Conservation (phyloP, 2,113 vertebrate species). For the Alectura lathami region DNA sequence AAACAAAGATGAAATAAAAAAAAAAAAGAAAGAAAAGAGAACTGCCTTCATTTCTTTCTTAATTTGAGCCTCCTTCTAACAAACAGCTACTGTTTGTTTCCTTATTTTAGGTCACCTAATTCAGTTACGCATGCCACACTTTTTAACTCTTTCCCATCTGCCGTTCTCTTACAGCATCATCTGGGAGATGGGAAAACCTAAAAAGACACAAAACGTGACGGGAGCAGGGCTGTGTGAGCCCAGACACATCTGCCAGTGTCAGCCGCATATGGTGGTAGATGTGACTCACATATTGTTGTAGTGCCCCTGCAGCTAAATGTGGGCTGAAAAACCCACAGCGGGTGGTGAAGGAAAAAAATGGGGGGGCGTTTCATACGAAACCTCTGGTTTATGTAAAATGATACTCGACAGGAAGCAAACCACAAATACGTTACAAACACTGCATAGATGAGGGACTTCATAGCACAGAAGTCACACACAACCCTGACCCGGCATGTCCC, state of each 20-base stretch:
- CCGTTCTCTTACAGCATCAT: neutral
- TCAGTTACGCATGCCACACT: neutral
- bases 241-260: rapidly evolving
- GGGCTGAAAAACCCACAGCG: neutral
- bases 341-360: neutral
- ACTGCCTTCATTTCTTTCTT: neutral
- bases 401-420: neutral
- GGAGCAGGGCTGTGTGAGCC: neutral
- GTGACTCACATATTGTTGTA: rapidly evolving
- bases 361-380: neutral
- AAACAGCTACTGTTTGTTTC: neutral
- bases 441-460: neutral
- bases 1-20: rapidly evolving
- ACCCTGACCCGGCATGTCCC: neutral
- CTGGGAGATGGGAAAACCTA: neutral
- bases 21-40: neutral
- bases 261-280: rapidly evolving
- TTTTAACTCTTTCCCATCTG: neutral
- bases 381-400: neutral
- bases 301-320: neutral
- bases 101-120: neutral
- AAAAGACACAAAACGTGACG: rapidly evolving
- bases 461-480: neutral
- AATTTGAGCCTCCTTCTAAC: neutral
- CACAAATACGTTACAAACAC: neutral